phyloP scores from a whole-genome alignment of 2,888 invertebrate genomes.

The Gisinianus flammeolus region DNA sequence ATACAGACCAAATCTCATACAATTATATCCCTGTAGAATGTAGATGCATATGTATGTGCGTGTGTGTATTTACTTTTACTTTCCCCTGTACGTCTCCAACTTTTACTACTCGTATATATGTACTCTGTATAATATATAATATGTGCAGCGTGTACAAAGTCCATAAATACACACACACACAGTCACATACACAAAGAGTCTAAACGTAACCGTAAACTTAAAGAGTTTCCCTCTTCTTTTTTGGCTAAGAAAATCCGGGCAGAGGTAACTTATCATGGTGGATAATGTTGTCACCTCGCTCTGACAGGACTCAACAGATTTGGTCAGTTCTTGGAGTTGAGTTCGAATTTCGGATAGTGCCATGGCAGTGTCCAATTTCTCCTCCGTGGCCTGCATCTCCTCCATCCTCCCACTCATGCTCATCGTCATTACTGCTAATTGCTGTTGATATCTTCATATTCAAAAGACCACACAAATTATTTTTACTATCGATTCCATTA shows the following conservation, averaged over 20 bases:
- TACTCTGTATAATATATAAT: too few species aligned
- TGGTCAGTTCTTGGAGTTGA: slow-evolving; percentile 90
- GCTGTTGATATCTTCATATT: slow-evolving; percentile 83
- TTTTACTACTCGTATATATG: not conserved
- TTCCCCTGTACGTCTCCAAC: not conserved
- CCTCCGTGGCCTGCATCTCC: slow-evolving; percentile 75
- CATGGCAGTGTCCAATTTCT: slow-evolving; percentile 89
- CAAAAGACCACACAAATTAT: not conserved
- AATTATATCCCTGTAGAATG: not conserved
- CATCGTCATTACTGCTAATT: slow-evolving; percentile 98
- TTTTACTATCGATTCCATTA: too few species aligned
- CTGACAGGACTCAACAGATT: slow-evolving; percentile 93
- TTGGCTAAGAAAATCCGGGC: slow-evolving; percentile 10
- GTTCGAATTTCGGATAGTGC: slow-evolving; percentile 91
- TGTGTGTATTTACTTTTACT: slow-evolving; percentile 6
- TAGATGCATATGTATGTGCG: not conserved
- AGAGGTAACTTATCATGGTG: slow-evolving; percentile 29
- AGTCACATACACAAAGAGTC: too few species aligned
- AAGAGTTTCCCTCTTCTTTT: not conserved
- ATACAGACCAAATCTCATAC: too few species aligned
- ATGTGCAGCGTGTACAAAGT: too few species aligned
- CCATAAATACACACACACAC: too few species aligned
- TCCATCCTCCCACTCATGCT: slow-evolving; percentile 93
- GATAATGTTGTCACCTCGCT: slow-evolving; percentile 71
- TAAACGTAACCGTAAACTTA: too few species aligned